Conservation (phyloP, 1,140 invertebrate species). For the Formica exsecta region DNA sequence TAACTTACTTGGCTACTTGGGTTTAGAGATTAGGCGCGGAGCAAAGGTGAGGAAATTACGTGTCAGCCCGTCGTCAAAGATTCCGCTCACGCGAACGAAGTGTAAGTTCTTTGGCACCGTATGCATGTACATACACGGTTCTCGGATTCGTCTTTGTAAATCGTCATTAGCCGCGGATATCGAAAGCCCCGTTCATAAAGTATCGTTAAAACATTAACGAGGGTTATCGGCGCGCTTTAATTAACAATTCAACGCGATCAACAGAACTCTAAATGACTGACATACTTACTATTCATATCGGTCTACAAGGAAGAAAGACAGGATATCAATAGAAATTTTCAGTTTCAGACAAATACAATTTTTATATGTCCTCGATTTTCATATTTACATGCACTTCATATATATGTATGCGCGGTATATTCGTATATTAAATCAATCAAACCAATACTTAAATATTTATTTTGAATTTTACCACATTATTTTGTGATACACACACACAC, state of each 20-base stretch:
- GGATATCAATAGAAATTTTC: not conserved
- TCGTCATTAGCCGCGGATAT: slow-evolving; percentile 20
- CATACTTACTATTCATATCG: slow-evolving; percentile 5
- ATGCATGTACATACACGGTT: slow-evolving; percentile 11
- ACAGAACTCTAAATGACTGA: not conserved
- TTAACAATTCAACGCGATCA: not conserved
- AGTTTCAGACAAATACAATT: not conserved
- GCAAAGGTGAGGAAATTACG: slow-evolving; percentile 53
- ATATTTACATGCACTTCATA: too few relatives aligned
- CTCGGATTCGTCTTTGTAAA: slow-evolving; percentile 11
- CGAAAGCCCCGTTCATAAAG: not conserved
- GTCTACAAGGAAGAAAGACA: not conserved
- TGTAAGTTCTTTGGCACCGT: slow-evolving; percentile 3
- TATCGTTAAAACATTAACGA: slow-evolving; percentile 14
- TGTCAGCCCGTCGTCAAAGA: slow-evolving; percentile 45
- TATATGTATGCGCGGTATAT: not conserved
- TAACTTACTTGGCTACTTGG: slow-evolving; percentile 34
- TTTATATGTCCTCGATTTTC: not conserved
- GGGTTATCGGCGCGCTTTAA: not conserved
- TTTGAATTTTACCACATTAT: too few relatives aligned
- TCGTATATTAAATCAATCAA: not conserved
- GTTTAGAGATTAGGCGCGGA: slow-evolving; percentile 23
- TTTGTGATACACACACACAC: too few relatives aligned
- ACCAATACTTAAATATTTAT: too few relatives aligned
- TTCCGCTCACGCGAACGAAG: slow-evolving; percentile 27